Base-by-base conservation (phyloP, 37 sponge, comb jelly and placozoan genomes). In the Hormiphora californensis region DNA sequence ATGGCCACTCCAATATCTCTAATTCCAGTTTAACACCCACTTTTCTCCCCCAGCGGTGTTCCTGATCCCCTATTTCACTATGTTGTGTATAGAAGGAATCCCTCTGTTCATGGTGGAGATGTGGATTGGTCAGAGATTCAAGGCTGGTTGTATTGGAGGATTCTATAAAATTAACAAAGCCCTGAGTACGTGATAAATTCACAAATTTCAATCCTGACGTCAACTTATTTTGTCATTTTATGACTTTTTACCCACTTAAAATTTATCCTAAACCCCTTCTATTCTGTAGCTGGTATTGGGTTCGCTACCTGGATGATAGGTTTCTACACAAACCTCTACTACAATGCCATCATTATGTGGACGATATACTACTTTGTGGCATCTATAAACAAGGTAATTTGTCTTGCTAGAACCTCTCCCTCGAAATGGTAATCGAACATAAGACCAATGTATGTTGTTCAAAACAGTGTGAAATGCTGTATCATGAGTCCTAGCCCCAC, bases 291-390 rank as follows among this genome's bases (percentile, higher is more conserved):
- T 67, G 99, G 99, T 28, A 90, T 92, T 39, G 99, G 99, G 0
- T 73, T 93, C 25, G 92, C 99, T 5, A 46, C 90, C 17, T 44
- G 89, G 37, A 78, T 94, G 51, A 87, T 90, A 32, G 81, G 85
- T 51, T 63, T 89, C 22, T 93, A 90, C 87, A 90, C 93, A 34
- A 49, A 63, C 57, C 69, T 93, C 35, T 95, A 98, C 88, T 98
- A 98, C 90, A 93, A 90, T 51, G 91, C 95, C 61, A 92, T 95
- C 86, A 92, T 98, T 17, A 90, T 90, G 9, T 98, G 94, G 93
- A 88, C 90, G 5, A 63, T 95, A 49, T 93, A 91, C 63, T 98
- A 92, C 85, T 86, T 98, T 32, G 88, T 95, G 85, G 92, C 89
- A 78, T 94, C 95, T 4, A 43, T 73, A 0, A 43, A 73, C 27